Base-by-base conservation (phyloP, 1,140 invertebrate genomes). In the Sycobia sp. region DNA sequence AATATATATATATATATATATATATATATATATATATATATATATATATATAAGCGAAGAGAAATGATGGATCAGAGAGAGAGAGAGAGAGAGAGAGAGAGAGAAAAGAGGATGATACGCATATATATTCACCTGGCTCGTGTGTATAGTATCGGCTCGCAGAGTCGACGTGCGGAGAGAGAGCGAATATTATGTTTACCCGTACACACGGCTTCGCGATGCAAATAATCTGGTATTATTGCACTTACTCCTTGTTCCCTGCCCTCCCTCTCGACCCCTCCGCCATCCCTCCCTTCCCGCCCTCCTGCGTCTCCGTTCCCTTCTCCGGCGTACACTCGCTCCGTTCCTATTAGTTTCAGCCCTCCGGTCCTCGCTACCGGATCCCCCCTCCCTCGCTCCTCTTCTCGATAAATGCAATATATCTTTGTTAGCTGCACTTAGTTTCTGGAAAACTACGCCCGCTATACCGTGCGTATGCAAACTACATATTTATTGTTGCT, bases 141-240 rank as follows among this genome's bases (percentile, higher is more conserved):
- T n/a, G n/a, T n/a, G n/a, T n/a, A n/a, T n/a, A n/a, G n/a, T 73
- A 79, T 78, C 76, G 74, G 75, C 76, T 79, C 78, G 77, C 76
- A 79, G 77, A 79, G 65, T 71, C 71, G 72, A 73, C 69, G n/a
- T n/a, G n/a, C n/a, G n/a, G n/a, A n/a, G n/a, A 73, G 72, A 73
- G 76, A 80, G 78, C 77, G 78, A 80, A 81, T 81, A 81, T 80
- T 81, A 79, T 81, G 79, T 81, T 81, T 81, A 79, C 78, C 70
- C 76, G 76, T 79, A 80, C 77, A 79, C 78, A 81, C 76, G 76
- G 76, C 73, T 77, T 77, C 77, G 77, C 75, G 78, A 79, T 81
- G 78, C 79, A 80, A 81, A 81, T 81, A 81, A 80, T 81, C 79
- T 79, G 76, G 79, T 79, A 80, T 81, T 81, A 81, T 81, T 81